Evolutionary conservation across 2,888 invertebrate genomes (phyloP).

Genomic region (Melieria omissa): DNA sequence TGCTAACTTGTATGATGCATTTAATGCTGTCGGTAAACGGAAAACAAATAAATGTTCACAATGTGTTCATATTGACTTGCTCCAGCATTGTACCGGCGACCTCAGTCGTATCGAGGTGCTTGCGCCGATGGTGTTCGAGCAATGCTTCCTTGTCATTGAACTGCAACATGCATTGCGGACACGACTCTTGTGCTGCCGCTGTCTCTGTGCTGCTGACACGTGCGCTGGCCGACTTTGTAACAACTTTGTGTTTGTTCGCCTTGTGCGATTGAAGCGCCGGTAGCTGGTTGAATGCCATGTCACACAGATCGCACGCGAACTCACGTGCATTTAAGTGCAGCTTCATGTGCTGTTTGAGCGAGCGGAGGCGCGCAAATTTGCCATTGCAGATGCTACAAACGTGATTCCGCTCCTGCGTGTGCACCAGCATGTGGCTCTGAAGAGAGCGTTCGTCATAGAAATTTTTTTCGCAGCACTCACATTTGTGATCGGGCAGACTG

Average conservation of each 20-base stretch:
- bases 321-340: conserved; percentile 19
- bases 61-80: too few relatives aligned
- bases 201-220: too few relatives aligned
- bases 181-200: too few relatives aligned
- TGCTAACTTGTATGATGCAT: too few relatives aligned
- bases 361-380: conserved; percentile 16
- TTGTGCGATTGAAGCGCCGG: conserved; percentile 23
- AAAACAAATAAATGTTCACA: too few relatives aligned
- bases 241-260: conserved; percentile 16
- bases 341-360: conserved; percentile 21
- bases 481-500: conserved; percentile 14
- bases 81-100: too few relatives aligned
- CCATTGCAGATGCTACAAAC: conserved; percentile 15
- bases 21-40: too few relatives aligned
- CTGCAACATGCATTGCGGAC: too few relatives aligned
- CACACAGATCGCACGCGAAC: conserved; percentile 22
- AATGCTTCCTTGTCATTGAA: too few relatives aligned
- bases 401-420: conserved; percentile 25
- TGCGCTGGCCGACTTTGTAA: background rate
- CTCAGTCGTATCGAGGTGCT: too few relatives aligned
- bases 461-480: conserved; percentile 21
- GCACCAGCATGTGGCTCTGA: conserved; percentile 14
- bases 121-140: too few relatives aligned
- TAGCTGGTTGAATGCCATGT: conserved; percentile 23
- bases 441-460: conserved; percentile 9